Percentiles rank a stretch among this genome's conserved stretches.
These are phyloP conservation scores for Zhuqinia jingwanae DNA, from an alignment of 2,888 invertebrate genomes.

Conservation along the genomic window DNA sequence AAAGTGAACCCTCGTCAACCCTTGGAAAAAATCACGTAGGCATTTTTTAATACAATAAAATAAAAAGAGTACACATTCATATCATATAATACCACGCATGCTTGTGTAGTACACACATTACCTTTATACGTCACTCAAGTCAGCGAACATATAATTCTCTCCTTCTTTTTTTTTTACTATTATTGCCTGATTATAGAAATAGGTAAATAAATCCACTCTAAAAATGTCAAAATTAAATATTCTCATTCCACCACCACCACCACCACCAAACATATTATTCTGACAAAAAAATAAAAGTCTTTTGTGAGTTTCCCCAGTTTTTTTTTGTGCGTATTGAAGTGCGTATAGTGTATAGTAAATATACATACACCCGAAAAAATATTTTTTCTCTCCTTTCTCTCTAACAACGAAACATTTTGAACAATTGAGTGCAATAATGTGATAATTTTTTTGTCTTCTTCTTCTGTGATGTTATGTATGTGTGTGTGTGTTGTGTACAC, in stretches of 20 bases:
- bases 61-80: no score
- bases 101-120: not conserved
- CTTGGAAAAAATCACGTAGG: constrained; percentile 54
- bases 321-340: not conserved
- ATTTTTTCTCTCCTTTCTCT: constrained; percentile 40
- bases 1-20: constrained; percentile 45
- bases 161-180: not conserved
- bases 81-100: not conserved
- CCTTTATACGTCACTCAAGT: constrained; percentile 50
- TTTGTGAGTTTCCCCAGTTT: constrained; percentile 20
- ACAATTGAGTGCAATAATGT: constrained; percentile 38
- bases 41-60: not conserved
- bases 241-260: constrained; percentile 38
- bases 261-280: no score
- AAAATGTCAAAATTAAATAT: constrained; percentile 63
- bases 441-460: constrained; percentile 52
- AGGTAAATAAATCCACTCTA: constrained; percentile 54
- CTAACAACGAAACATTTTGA: constrained; percentile 1
- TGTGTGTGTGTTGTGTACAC: constrained; percentile 17
- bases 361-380: constrained; percentile 38
- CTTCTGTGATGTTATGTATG: not conserved
- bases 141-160: no score
- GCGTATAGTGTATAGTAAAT: constrained; percentile 10
- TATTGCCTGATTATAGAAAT: constrained; percentile 16
- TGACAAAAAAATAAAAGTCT: not conserved